Percentiles rank a stretch among this genome's conserved stretches.
Evolutionary conservation across 2,113 vertebrate species (phyloP).

Genomic region (Pelodiscus sinensis): DNA sequence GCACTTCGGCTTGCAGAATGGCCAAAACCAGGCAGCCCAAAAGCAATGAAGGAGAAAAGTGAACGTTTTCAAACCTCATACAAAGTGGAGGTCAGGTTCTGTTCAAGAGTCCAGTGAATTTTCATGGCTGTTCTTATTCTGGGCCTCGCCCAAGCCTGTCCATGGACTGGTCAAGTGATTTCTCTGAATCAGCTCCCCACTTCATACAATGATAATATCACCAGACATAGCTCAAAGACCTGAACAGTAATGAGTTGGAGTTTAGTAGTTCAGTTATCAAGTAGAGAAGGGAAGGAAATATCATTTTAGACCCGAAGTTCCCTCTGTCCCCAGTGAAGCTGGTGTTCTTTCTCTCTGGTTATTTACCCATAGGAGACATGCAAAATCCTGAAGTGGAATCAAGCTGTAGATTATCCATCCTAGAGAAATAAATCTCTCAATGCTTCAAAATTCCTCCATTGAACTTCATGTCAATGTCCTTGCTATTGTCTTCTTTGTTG

Average conservation of each 20-base stretch:
- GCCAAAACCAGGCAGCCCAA: slow-evolving; percentile 22
- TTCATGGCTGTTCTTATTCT: neutral
- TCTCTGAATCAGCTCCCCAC: neutral
- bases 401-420: neutral
- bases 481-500: neutral
- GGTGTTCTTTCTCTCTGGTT: neutral
- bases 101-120: neutral
- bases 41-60: slow-evolving; percentile 3
- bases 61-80: neutral
- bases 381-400: neutral
- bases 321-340: neutral
- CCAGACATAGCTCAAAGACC: neutral
- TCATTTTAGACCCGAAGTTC: rapidly evolving
- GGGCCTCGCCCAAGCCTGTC: neutral
- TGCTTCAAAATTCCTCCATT: neutral
- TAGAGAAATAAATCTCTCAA: neutral
- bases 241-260: neutral
- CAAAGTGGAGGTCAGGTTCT: neutral
- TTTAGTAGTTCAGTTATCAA: neutral
- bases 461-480: neutral
- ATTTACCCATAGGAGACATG: neutral
- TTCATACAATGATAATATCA: neutral
- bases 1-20: neutral
- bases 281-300: neutral
- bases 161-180: neutral